Conservation (phyloP, 2,888 invertebrate species). For the Cephus pygmeus region DNA sequence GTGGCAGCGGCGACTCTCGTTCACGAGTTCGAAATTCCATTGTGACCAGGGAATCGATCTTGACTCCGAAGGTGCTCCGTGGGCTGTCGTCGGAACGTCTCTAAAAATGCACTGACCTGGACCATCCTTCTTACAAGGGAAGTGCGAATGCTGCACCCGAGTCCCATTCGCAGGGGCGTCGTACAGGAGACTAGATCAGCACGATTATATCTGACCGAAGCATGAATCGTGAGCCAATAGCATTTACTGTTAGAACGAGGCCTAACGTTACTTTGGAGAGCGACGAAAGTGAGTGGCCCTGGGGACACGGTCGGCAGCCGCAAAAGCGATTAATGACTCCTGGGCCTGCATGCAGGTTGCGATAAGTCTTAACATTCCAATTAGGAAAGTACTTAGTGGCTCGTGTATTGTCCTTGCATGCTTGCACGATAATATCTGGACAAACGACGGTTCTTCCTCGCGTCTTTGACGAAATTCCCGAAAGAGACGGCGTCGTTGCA, state of each 20-base stretch:
- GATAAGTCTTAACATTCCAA: not conserved
- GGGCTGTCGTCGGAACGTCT: too few species aligned
- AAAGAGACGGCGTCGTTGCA: not conserved
- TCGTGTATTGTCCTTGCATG: not conserved
- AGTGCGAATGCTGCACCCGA: too few species aligned
- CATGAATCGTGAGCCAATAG: not conserved
- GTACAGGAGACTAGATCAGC: too few species aligned
- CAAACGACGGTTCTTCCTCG: not conserved
- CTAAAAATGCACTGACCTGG: too few species aligned
- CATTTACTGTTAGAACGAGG: not conserved
- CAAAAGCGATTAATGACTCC: not conserved
- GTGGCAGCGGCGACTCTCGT: slow-evolving; percentile 10
- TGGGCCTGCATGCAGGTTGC: not conserved
- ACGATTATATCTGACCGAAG: too few species aligned
- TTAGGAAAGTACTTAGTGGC: not conserved
- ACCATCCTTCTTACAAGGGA: too few species aligned
- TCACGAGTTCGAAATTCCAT: too few species aligned
- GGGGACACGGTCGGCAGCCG: too few species aligned
- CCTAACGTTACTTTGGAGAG: not conserved
- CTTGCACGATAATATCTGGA: too few species aligned
- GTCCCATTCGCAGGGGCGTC: too few species aligned
- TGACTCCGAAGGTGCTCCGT: too few species aligned
- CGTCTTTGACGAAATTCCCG: not conserved
- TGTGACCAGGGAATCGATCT: too few species aligned
- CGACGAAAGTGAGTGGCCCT: not conserved